Percentiles rank a stretch among this genome's conserved stretches.
Conservation (phyloP, 2,797 vertebrate genomes). For the Lepus townsendii region DNA sequence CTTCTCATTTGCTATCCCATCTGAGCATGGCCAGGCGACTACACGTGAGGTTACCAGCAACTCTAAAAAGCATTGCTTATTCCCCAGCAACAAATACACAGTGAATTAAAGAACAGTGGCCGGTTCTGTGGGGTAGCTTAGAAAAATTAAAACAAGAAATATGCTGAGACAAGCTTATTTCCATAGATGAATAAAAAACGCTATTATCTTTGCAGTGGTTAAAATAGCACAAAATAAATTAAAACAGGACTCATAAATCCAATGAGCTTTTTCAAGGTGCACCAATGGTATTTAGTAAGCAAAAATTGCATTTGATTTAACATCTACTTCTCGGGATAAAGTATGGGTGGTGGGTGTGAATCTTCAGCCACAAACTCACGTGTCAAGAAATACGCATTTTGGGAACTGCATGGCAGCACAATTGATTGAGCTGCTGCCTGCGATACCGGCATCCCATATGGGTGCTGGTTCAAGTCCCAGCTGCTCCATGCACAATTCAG, state of each 20-base stretch:
- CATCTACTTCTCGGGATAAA: slow-evolving; percentile 36
- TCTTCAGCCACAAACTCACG: slow-evolving; percentile 41
- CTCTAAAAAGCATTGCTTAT: neutral
- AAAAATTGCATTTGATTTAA: slow-evolving; percentile 72
- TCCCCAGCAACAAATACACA: slow-evolving; percentile 55
- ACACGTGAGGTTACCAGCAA: slow-evolving; percentile 29
- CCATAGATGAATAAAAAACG: slow-evolving; percentile 59
- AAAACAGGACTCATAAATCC: slow-evolving; percentile 47
- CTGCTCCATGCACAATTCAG: too few species aligned
- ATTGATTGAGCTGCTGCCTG: too few species aligned
- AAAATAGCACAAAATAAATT: slow-evolving; percentile 47
- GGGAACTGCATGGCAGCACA: too few species aligned
- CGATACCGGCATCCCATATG: too few species aligned
- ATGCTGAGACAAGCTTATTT: slow-evolving; percentile 59
- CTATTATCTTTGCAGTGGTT: slow-evolving; percentile 53
- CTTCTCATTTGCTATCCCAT: slow-evolving; percentile 31
- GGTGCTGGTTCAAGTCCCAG: too few species aligned
- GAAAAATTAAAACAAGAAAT: slow-evolving; percentile 80
- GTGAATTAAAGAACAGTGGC: slow-evolving; percentile 70
- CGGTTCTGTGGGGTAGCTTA: slow-evolving; percentile 1
- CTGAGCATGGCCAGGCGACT: neutral
- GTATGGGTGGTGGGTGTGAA: slow-evolving; percentile 35
- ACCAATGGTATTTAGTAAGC: slow-evolving; percentile 57
- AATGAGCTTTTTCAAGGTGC: neutral
- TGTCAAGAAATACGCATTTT: slow-evolving; percentile 32